Conservation (phyloP, 1,140 invertebrate genomes). For the Drosophila pallidifrons region DNA sequence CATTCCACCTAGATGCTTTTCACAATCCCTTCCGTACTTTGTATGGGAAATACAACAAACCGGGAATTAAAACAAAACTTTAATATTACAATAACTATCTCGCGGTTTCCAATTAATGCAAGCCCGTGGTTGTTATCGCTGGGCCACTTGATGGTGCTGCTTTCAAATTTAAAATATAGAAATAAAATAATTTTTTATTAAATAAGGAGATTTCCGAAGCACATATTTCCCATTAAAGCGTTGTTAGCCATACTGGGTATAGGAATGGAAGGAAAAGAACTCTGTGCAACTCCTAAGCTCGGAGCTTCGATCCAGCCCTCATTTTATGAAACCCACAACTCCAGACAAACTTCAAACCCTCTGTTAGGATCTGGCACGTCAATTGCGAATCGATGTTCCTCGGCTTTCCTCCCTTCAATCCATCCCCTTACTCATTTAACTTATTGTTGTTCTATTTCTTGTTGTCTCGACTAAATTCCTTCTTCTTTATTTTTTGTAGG, state of each 20-base stretch:
- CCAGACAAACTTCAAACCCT: slow-evolving; percentile 20
- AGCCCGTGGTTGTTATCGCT: too few species aligned
- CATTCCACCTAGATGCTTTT: too few species aligned
- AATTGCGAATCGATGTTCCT: slow-evolving; percentile 62
- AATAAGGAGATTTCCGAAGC: background rate
- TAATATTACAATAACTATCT: too few species aligned
- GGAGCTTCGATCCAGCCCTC: slow-evolving; percentile 18
- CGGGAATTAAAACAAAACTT: too few species aligned
- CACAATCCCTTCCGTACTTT: too few species aligned
- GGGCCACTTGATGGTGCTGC: too few species aligned
- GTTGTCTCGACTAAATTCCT: slow-evolving; percentile 48
- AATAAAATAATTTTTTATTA: too few species aligned
- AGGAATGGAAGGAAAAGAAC: slow-evolving; percentile 1
- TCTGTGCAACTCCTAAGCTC: slow-evolving; percentile 6
- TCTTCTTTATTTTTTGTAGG: slow-evolving; percentile 25
- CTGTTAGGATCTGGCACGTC: slow-evolving; percentile 44
- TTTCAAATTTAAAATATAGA: too few species aligned
- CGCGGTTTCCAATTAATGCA: too few species aligned
- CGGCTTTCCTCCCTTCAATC: slow-evolving; percentile 12
- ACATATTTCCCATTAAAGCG: background rate
- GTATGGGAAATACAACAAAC: too few species aligned
- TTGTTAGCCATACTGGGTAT: background rate
- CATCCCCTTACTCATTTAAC: background rate
- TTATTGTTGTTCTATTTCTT: slow-evolving; percentile 17
- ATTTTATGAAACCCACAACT: slow-evolving; percentile 4